A percentile compares a stretch with the other conserved stretches of the same genome.
Conservation (phyloP, 37 sponge, comb jelly and placozoan species). For the Haliclona indistincta region DNA sequence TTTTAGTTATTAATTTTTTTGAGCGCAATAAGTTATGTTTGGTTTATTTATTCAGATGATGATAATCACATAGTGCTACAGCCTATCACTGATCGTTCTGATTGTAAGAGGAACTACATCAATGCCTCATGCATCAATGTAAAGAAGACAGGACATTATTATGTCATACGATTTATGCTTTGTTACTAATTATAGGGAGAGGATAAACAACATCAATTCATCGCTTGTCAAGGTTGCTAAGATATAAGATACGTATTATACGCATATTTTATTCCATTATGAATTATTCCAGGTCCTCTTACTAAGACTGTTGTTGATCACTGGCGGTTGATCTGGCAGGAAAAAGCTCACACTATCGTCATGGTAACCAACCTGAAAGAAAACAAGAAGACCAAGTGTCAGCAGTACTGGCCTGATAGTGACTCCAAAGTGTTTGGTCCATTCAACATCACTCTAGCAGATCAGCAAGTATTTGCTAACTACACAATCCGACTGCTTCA, state of each 20-base stretch:
- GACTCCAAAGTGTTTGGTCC: slow-evolving; percentile 24
- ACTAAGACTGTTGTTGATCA: slow-evolving; percentile 37
- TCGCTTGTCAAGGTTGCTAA: slow-evolving; percentile 48
- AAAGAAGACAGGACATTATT: no score
- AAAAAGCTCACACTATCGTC: slow-evolving; percentile 35
- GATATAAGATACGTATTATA: neutral
- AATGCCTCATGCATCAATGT: no score
- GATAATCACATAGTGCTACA: no score
- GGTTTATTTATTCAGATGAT: no score
- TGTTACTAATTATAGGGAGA: slow-evolving; percentile 23
- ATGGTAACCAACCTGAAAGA: slow-evolving; percentile 47
- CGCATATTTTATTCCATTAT: neutral
- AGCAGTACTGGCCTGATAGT: slow-evolving; percentile 45
- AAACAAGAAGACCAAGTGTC: slow-evolving; percentile 28
- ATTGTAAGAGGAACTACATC: no score
- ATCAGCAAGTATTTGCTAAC: slow-evolving; percentile 35
- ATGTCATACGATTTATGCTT: neutral
- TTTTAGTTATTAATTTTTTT: no score
- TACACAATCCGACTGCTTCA: slow-evolving; percentile 31
- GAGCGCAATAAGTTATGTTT: no score
- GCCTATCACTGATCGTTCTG: no score
- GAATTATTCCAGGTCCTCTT: no score
- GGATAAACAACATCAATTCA: slow-evolving; percentile 15
- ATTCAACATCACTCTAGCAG: slow-evolving; percentile 26
- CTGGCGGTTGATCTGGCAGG: slow-evolving; percentile 55